phyloP scores from a whole-genome alignment of 2,888 invertebrate genomes.

The Zhuqinia jingwanae region DNA sequence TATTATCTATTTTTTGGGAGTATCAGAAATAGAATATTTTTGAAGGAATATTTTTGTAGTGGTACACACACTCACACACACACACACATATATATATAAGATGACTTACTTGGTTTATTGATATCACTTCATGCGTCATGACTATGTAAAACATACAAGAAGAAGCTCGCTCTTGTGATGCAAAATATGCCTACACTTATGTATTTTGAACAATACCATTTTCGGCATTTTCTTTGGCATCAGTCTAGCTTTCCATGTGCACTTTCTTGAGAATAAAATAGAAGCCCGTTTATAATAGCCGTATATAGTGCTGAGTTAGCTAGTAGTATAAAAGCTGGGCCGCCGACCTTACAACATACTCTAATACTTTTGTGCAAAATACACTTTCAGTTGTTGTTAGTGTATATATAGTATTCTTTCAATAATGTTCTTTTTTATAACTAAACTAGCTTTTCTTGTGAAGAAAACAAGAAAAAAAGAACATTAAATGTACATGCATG shows the following conservation, averaged over 20 bases:
- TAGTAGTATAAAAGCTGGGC: not conserved
- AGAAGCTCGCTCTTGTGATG: too few species aligned
- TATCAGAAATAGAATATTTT: conserved; percentile 51
- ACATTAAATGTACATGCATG: conserved; percentile 32
- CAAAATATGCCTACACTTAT: not conserved
- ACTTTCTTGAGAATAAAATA: not conserved
- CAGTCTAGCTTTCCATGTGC: conserved; percentile 10
- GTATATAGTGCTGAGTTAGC: conserved; percentile 20
- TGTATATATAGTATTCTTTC: not conserved
- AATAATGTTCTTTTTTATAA: not conserved
- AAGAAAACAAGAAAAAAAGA: conserved; percentile 31
- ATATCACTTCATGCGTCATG: conserved; percentile 31
- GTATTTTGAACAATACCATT: not conserved
- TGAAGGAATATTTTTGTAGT: conserved; percentile 17
- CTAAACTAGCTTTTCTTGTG: not conserved
- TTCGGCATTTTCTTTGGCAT: conserved; percentile 20
- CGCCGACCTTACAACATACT: conserved; percentile 7
- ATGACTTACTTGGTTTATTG: conserved; percentile 39
- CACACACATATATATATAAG: too few species aligned
- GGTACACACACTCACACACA: too few species aligned
- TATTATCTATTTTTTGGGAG: conserved; percentile 20
- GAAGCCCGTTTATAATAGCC: not conserved
- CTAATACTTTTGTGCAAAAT: not conserved
- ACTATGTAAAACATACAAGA: not conserved
- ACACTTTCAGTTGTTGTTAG: too few species aligned